phyloP scores from a whole-genome alignment of 2,888 invertebrate genomes.

The Caenorhabditis becei region DNA sequence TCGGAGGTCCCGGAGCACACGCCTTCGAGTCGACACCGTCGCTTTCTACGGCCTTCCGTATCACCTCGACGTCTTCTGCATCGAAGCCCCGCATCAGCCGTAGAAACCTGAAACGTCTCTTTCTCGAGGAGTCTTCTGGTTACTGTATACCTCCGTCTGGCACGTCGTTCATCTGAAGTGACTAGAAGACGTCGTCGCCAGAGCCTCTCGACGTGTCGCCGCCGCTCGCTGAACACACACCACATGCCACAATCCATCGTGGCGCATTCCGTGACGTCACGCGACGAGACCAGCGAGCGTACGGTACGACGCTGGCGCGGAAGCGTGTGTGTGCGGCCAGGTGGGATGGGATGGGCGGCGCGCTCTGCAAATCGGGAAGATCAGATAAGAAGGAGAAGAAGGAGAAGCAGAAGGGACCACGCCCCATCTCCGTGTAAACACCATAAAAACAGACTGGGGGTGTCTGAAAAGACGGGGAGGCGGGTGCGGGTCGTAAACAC shows the following conservation, averaged over 20 bases:
- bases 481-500: conserved; percentile 48
- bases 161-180: conserved; percentile 79
- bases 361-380: neutral
- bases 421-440: conserved; percentile 40
- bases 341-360: conserved; percentile 1
- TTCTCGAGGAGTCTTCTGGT: too few relatives aligned
- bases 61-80: conserved; percentile 80
- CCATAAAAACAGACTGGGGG: conserved; percentile 32
- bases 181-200: conserved; percentile 74
- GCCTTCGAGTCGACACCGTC: conserved; percentile 75
- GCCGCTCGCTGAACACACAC: conserved; percentile 78
- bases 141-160: conserved; percentile 67
- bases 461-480: conserved; percentile 12
- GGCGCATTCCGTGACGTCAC: conserved; percentile 67
- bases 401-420: neutral
- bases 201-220: conserved; percentile 77
- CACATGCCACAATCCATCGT: conserved; percentile 79
- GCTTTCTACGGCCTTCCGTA: conserved; percentile 76
- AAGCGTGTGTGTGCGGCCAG: neutral
- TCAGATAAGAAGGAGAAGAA: neutral
- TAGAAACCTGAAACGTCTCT: conserved; percentile 76
- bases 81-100: conserved; percentile 81
- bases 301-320: conserved; percentile 9
- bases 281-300: conserved; percentile 29
- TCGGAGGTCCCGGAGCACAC: conserved; percentile 81